Evolutionary conservation across 2,113 vertebrate species (phyloP), one percentile per base, ranked within the genome.

Genomic region (Aramus guarauna): DNA sequence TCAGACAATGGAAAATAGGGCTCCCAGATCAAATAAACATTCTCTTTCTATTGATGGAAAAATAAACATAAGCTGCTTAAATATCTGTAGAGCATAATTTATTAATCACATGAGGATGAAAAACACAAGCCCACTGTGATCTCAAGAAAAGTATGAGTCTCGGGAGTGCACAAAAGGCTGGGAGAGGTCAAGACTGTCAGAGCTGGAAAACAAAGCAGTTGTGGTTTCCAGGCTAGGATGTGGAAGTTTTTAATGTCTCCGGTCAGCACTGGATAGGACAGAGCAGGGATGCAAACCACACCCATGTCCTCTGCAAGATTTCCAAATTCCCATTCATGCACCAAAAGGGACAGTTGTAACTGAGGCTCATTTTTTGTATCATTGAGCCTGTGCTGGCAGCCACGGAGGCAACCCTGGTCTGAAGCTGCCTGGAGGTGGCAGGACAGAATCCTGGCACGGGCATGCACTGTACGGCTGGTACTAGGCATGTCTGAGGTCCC

Each of bases 1-100:
- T 94, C 94, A 95, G 87, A 97, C 96, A 97, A 94, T 96, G 85
- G 91, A 96, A 96, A 94, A 95, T 63, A 63, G 75, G 71, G 39
- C 83, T 96, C 72, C 68, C 34, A 90, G 88, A 60, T 86, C 90
- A 95, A 93, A 83, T 95, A 97, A 94, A 94, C 87, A 91, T 89
- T 96, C 88, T 76, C 82, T 85, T 88, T 92, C 85, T 69, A 77
- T 86, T 92, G 95, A 84, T 5, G 95, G 90, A 92, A 96, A 97
- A 96, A 94, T 83, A 96, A 95, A 76, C 82, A 90, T 1, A 24
- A 88, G 72, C 71, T 47, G 92, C 68, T 88, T 96, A 94, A 92
- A 92, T 93, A 91, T 97, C 95, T 83, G 75, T 77, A 45, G 68
- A 80, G 68, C 56, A 71, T 92, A 93, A 96, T 95, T 97, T 94